Evolutionary conservation across 1,140 invertebrate genomes (phyloP).

Genomic region (Campoletis sonorensis): DNA sequence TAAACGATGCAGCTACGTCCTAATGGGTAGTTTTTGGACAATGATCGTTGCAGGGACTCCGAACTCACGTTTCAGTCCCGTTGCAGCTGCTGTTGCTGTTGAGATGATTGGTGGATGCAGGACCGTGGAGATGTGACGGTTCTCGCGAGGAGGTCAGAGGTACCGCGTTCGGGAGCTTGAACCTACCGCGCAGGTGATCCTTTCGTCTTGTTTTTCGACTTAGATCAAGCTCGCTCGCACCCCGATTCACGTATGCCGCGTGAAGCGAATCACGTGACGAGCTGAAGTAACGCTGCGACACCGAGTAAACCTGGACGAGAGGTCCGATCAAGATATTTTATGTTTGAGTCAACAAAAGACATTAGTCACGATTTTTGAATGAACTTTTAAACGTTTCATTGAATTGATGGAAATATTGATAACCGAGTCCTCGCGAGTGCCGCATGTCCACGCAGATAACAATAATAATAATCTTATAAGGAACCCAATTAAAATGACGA

Average conservation of each 20-base stretch:
- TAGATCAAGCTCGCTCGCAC: conserved; percentile 85
- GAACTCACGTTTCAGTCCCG: conserved; percentile 81
- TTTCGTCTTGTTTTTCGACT: conserved; percentile 81
- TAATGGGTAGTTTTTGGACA: conserved; percentile 7
- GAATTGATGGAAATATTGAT: neutral
- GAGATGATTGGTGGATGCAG: conserved; percentile 81
- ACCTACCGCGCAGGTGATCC: conserved; percentile 80
- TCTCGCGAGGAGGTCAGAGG: conserved; percentile 79
- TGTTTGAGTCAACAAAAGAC: neutral
- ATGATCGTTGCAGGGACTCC: neutral
- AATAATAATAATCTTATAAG: conserved; percentile 62
- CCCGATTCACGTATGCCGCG: conserved; percentile 82
- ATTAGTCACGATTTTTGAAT: neutral
- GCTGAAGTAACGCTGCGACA: conserved; percentile 80
- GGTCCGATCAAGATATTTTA: neutral
- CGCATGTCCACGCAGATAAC: conserved; percentile 77
- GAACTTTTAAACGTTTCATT: neutral
- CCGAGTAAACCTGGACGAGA: conserved; percentile 68
- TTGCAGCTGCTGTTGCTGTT: conserved; percentile 80
- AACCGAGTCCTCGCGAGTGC: conserved; percentile 68
- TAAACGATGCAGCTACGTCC: neutral
- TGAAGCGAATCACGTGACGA: conserved; percentile 86
- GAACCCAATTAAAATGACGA: neutral
- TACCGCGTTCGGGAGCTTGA: conserved; percentile 81
- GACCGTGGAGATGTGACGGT: conserved; percentile 79